phyloP scores from a whole-genome alignment of 2,113 vertebrate genomes.

The Etia nguti region DNA sequence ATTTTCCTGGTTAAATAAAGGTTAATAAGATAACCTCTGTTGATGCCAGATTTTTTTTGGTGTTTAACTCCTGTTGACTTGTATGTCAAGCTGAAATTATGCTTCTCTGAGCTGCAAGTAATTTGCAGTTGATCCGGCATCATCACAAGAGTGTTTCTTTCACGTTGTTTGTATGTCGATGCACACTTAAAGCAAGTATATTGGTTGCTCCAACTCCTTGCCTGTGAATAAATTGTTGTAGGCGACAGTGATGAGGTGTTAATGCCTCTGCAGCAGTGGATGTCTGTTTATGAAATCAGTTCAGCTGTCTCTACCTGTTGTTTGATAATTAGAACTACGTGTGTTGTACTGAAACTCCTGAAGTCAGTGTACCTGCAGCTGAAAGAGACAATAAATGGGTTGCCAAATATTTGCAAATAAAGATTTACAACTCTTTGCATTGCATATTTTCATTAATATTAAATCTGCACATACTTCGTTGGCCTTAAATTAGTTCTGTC shows the following conservation, averaged over 20 bases:
- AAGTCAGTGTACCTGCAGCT: neutral
- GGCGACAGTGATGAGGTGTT: neutral
- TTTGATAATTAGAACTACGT: neutral
- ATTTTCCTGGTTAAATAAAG: neutral
- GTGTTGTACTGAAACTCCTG: neutral
- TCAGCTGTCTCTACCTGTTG: neutral
- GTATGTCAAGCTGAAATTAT: neutral
- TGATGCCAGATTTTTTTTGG: neutral
- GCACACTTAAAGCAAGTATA: neutral
- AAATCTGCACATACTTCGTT: neutral
- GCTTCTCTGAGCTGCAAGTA: neutral
- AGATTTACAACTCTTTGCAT: neutral
- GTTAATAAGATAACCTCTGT: neutral
- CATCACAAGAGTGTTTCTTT: neutral
- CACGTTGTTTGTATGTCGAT: neutral
- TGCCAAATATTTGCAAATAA: neutral
- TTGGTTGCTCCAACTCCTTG: neutral
- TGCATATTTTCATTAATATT: neutral
- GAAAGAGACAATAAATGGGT: neutral
- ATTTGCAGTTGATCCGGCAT: neutral
- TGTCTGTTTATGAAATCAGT: neutral
- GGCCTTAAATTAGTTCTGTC: neutral
- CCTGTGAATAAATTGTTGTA: neutral
- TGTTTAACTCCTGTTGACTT: neutral
- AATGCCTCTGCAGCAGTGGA: neutral